A percentile compares a stretch with the other conserved stretches of the same genome.
Conservation (phyloP, 1,140 invertebrate genomes). For the Atta colombica region DNA sequence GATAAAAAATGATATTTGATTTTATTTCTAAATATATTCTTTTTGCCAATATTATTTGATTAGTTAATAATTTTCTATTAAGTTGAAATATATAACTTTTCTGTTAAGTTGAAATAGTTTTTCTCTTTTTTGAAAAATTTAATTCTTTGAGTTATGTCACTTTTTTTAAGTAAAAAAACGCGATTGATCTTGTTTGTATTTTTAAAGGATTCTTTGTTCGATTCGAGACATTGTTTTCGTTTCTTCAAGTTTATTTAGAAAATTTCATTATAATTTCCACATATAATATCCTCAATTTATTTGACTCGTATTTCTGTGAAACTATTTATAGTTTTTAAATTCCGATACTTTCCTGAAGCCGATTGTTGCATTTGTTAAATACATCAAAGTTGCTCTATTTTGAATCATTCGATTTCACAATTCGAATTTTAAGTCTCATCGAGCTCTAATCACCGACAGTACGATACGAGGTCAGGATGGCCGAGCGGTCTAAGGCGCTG, state of each 20-base stretch:
- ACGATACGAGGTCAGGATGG: conserved; percentile 90
- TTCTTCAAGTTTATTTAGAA: not conserved
- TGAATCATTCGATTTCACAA: not conserved
- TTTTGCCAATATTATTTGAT: too few species aligned
- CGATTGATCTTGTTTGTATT: not conserved
- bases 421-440: not conserved
- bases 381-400: not conserved
- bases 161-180: too few species aligned
- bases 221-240: not conserved
- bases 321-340: not conserved
- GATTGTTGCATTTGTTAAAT: not conserved
- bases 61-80: too few species aligned
- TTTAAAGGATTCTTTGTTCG: not conserved
- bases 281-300: not conserved
- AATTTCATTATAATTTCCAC: not conserved
- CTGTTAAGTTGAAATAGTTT: too few species aligned
- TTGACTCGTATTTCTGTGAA: not conserved
- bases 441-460: not conserved
- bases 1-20: too few species aligned
- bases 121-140: too few species aligned
- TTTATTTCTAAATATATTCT: too few species aligned
- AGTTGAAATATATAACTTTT: too few species aligned
- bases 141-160: too few species aligned
- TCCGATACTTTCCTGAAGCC: not conserved
- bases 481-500: conserved; percentile 97